Conservation (phyloP, 2,888 invertebrate genomes). For the Trissolcus japonicus region DNA sequence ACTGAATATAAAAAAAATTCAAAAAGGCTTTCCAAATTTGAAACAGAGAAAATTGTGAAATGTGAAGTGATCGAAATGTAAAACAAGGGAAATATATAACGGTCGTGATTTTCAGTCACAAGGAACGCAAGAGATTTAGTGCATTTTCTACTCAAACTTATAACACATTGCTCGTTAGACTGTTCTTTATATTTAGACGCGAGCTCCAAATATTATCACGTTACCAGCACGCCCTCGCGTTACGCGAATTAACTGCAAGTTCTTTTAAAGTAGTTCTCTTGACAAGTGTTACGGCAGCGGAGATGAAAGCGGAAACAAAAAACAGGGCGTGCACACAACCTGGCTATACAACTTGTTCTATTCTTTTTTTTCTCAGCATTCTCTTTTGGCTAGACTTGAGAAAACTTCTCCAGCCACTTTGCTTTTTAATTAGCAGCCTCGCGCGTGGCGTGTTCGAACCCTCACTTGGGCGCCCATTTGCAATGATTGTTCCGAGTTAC, state of each 20-base stretch:
- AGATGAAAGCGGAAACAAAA: conserved; percentile 34
- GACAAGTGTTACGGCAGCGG: conserved; percentile 42
- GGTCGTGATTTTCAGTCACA: background rate
- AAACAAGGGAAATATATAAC: too few relatives aligned
- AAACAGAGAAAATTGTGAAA: too few relatives aligned
- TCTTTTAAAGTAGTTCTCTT: conserved; percentile 50
- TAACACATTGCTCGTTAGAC: conserved; percentile 56
- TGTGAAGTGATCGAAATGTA: too few relatives aligned
- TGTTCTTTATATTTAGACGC: conserved; percentile 53
- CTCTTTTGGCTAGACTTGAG: conserved; percentile 7
- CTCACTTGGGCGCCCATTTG: conserved; percentile 31
- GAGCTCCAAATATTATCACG: conserved; percentile 55
- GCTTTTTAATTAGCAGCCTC: conserved; percentile 48
- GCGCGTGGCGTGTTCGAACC: conserved; percentile 23
- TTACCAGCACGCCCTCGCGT: conserved; percentile 52
- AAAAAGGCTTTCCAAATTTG: background rate
- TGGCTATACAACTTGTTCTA: conserved; percentile 7
- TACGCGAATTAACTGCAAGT: conserved; percentile 41
- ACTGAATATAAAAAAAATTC: too few relatives aligned
- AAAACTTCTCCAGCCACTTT: conserved; percentile 38
- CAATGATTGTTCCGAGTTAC: conserved; percentile 38
- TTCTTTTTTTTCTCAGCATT: conserved; percentile 4
- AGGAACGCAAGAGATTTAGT: conserved; percentile 34
- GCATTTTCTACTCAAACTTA: conserved; percentile 54
- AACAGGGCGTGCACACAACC: conserved; percentile 4